Conservation (phyloP, 2,797 vertebrate genomes). For the Morus bassanus region DNA sequence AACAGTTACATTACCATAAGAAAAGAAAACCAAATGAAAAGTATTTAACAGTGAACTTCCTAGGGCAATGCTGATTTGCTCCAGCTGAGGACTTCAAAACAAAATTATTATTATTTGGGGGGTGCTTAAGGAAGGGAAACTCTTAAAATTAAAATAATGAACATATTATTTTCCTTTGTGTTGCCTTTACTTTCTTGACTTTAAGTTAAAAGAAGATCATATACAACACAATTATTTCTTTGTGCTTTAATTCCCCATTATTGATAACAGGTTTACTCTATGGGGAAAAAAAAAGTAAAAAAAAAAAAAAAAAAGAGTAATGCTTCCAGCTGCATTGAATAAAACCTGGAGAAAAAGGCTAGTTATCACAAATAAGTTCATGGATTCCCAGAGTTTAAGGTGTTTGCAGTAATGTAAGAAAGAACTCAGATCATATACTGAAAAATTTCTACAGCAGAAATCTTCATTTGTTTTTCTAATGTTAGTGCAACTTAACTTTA, state of each 20-base stretch:
- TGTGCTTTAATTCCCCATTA: slow-evolving; percentile 1
- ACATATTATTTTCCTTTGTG: slow-evolving; percentile 33
- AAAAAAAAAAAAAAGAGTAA: neutral
- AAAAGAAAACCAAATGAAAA: slow-evolving; percentile 32
- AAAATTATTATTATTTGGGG: slow-evolving; percentile 16
- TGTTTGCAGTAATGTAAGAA: neutral
- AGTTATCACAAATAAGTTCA: neutral
- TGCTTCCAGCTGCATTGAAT: neutral
- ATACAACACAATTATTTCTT: neutral
- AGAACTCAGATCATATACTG: neutral
- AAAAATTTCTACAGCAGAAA: neutral
- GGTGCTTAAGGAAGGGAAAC: neutral
- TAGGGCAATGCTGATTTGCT: slow-evolving; percentile 7
- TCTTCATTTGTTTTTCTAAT: rapidly evolving
- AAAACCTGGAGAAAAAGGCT: neutral
- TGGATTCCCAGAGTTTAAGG: neutral
- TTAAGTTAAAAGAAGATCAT: slow-evolving; percentile 20
- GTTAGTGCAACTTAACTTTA: neutral
- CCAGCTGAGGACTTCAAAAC: slow-evolving; percentile 36
- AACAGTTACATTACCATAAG: slow-evolving; percentile 17
- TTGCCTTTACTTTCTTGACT: neutral
- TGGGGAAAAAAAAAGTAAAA: neutral
- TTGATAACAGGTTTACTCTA: neutral
- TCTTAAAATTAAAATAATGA: slow-evolving; percentile 43
- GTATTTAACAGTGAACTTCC: slow-evolving; percentile 26